phyloP scores from a whole-genome alignment of 2,888 invertebrate species.

The Stenodema calcarata region DNA sequence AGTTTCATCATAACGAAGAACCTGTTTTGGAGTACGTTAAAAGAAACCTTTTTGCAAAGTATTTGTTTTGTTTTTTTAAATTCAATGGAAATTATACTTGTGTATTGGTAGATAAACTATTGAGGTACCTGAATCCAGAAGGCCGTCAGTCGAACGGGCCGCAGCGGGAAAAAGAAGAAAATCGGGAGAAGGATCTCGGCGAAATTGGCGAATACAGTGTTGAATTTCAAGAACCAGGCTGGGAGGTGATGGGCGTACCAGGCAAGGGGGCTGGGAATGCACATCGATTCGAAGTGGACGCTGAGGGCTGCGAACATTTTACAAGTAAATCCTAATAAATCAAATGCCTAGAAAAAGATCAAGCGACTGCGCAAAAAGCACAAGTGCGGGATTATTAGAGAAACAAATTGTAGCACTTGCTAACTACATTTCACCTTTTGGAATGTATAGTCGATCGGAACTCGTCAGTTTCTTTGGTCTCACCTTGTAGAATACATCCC shows the following conservation, averaged over 20 bases:
- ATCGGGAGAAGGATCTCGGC: conserved; percentile 73
- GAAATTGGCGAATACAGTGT: conserved; percentile 68
- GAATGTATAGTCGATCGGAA: too few species aligned
- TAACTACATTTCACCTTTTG: too few species aligned
- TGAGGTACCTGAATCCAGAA: conserved; percentile 72
- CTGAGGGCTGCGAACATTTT: conserved; percentile 66
- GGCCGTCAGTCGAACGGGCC: conserved; percentile 68
- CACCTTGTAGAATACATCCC: too few species aligned
- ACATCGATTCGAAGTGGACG: conserved; percentile 77
- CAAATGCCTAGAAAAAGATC: too few species aligned
- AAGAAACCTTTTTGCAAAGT: neutral
- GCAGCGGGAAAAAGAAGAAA: conserved; percentile 74
- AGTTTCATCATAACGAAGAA: neutral
- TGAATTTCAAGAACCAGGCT: conserved; percentile 69
- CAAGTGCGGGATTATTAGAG: too few species aligned
- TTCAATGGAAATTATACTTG: neutral
- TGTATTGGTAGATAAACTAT: neutral
- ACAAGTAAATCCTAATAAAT: neutral
- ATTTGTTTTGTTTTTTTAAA: neutral
- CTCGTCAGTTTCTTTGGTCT: too few species aligned
- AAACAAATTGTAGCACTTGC: too few species aligned
- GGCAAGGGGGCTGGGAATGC: conserved; percentile 74
- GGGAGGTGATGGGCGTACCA: conserved; percentile 79
- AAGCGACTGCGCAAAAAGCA: too few species aligned
- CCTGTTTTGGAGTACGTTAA: neutral